These are phyloP conservation scores for Penaeus japonicus DNA, from an alignment of 1,140 invertebrate genomes.

Conservation along the genomic window DNA sequence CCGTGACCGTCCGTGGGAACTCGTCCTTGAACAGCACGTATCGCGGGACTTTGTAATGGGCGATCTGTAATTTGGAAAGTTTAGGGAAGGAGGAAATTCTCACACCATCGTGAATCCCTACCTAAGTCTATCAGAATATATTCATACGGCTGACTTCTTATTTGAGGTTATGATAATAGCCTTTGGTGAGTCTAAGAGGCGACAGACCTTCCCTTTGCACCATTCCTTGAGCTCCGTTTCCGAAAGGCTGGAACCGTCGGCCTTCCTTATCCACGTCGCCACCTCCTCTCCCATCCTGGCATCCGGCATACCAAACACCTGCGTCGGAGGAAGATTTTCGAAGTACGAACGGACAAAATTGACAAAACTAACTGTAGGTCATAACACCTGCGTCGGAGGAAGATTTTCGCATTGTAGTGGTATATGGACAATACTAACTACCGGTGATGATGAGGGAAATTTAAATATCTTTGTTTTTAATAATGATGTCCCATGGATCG, in stretches of 20 bases:
- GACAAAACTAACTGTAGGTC: background rate
- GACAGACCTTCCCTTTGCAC: constrained; percentile 75
- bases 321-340: constrained; percentile 35
- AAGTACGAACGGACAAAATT: background rate
- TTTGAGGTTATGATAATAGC: no score
- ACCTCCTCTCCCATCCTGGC: constrained; percentile 85
- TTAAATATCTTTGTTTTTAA: background rate
- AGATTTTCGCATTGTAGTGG: no score
- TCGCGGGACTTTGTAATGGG: constrained; percentile 83
- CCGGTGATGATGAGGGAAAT: no score
- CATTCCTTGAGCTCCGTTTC: constrained; percentile 73
- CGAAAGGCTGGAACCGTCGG: constrained; percentile 65
- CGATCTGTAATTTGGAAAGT: constrained; percentile 67
- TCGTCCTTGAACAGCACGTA: constrained; percentile 75
- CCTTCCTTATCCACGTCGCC: constrained; percentile 77
- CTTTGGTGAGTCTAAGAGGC: no score
- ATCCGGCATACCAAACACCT: constrained; percentile 81
- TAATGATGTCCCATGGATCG: no score
- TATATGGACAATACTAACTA: no score
- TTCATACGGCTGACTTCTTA: no score
- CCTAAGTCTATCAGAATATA: background rate
- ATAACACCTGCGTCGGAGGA: no score
- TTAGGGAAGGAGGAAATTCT: background rate
- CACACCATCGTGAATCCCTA: background rate
- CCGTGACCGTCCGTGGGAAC: constrained; percentile 84